Percentiles rank a stretch among this genome's conserved stretches.
Conservation (phyloP, 2,113 vertebrate species). For the Condylura cristata region DNA sequence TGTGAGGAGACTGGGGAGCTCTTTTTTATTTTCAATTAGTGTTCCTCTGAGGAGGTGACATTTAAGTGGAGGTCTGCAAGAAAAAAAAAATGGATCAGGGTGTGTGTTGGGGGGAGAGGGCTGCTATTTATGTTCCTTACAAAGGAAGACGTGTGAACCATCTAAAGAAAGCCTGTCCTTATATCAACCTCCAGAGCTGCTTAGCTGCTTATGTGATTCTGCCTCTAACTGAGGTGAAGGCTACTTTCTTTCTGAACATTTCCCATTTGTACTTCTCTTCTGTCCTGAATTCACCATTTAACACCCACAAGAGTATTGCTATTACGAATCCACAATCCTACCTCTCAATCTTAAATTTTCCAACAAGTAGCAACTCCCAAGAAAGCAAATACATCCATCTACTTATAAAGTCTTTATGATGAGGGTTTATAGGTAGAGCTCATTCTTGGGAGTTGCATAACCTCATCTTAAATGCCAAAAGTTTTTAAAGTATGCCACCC, state of each 20-base stretch:
- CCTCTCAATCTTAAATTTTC: conserved; percentile 12
- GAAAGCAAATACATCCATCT: background rate
- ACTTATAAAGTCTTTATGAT: background rate
- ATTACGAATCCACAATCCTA: background rate
- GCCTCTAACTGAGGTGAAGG: background rate
- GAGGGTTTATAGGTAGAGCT: background rate
- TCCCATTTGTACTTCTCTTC: background rate
- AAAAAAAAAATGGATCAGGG: background rate
- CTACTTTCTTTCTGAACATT: background rate
- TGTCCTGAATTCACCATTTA: background rate
- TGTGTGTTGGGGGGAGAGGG: background rate
- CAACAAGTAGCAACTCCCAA: background rate
- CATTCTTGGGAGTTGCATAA: background rate
- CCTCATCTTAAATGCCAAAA: background rate
- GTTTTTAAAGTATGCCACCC: background rate
- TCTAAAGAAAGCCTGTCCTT: background rate
- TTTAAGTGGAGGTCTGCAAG: background rate
- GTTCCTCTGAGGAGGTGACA: background rate
- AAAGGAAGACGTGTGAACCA: background rate
- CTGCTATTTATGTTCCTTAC: background rate
- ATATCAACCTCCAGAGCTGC: background rate
- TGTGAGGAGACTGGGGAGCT: background rate
- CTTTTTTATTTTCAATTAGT: background rate
- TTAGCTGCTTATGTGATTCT: background rate
- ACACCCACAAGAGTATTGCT: background rate